phyloP scores from a whole-genome alignment of 2,113 vertebrate species.

The Oriolus oriolus region DNA sequence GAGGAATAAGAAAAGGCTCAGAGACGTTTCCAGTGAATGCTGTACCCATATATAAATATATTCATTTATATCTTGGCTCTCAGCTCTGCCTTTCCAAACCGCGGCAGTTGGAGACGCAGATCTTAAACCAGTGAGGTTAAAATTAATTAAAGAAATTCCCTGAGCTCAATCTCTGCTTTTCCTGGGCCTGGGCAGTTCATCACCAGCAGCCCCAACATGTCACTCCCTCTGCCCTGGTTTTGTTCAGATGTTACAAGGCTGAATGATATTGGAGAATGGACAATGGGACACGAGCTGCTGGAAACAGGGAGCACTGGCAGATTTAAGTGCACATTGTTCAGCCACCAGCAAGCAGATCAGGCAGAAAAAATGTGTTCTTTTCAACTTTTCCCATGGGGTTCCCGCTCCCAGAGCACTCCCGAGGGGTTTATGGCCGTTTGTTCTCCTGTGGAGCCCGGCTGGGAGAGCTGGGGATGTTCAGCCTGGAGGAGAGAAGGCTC shows the following conservation, averaged over 20 bases:
- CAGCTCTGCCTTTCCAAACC: neutral
- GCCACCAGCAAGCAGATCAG: neutral
- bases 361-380: neutral
- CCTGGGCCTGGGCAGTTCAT: slow-evolving; percentile 26
- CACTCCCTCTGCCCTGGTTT: slow-evolving; percentile 23
- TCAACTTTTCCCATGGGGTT: neutral
- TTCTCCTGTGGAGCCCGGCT: neutral
- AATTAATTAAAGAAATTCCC: slow-evolving; percentile 35
- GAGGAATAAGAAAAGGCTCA: neutral
- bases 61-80: neutral
- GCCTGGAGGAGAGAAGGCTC: neutral
- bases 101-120: neutral
- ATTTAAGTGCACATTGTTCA: slow-evolving; percentile 57
- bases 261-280: slow-evolving; percentile 53
- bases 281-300: slow-evolving; percentile 54
- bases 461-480: neutral
- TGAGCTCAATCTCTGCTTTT: slow-evolving; percentile 16
- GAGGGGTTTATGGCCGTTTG: neutral
- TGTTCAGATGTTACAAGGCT: slow-evolving; percentile 56
- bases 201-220: slow-evolving; percentile 2
- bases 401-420: neutral
- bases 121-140: neutral
- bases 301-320: slow-evolving; percentile 39
- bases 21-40: neutral
- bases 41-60: neutral